Evolutionary conservation across 2,797 vertebrate species (phyloP).

Genomic region (Schizopygopsis pylzovi): DNA sequence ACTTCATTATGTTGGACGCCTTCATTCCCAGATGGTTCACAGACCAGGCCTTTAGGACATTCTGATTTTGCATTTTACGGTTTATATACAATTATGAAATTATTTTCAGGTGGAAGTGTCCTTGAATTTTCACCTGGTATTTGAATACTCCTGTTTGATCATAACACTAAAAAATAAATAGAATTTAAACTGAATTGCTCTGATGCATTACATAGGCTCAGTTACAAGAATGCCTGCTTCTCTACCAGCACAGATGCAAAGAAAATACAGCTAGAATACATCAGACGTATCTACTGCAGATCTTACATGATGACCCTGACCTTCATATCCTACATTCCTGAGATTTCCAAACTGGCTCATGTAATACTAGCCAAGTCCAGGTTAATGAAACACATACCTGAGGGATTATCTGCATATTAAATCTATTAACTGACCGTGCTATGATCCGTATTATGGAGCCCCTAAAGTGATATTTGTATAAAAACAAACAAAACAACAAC

Average conservation of each 20-base stretch:
- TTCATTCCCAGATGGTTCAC: slow-evolving; percentile 19
- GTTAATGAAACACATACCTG: slow-evolving; percentile 14
- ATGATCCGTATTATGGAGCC: neutral
- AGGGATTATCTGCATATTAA: neutral
- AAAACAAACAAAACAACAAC: neutral
- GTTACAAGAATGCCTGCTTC: neutral
- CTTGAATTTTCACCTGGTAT: neutral
- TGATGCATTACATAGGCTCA: neutral
- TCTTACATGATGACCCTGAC: slow-evolving; percentile 2
- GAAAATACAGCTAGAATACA: neutral
- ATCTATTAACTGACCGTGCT: neutral
- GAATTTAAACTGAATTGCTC: neutral
- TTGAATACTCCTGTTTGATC: neutral
- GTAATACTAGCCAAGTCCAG: neutral
- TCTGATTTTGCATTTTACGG: slow-evolving; percentile 4
- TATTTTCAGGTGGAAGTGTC: neutral
- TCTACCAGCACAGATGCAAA: neutral
- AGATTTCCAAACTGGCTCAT: neutral
- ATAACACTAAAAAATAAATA: neutral
- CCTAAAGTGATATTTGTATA: neutral
- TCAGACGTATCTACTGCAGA: slow-evolving; percentile 17
- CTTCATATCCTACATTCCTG: neutral
- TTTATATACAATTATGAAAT: neutral
- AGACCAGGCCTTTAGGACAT: neutral
- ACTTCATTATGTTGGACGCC: slow-evolving; percentile 35